Evolutionary conservation across 2,113 vertebrate genomes (phyloP), one percentile per base, ranked within the genome.

Genomic region (Tragelaphus strepsiceros): DNA sequence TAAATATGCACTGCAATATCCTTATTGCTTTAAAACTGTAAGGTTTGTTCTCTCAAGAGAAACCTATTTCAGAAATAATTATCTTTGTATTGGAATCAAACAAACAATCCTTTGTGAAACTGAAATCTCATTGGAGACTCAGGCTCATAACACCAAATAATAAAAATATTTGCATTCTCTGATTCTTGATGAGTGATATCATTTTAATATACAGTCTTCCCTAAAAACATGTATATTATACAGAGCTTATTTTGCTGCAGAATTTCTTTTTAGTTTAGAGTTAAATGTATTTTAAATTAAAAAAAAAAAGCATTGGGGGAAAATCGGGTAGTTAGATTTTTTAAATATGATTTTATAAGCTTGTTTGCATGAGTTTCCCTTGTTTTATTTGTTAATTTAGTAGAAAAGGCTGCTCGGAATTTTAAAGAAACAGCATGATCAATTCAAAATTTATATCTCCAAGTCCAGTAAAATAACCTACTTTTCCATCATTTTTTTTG

Each of bases 401-500:
- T 74, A 82, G 83, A 80, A 89, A 89, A 90, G 53, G 62, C 88
- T 80, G 53, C 49, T 71, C 81, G 16, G 43, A 93, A 97, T 94
- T 96, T 97, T 87, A 67, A 92, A 81, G 93, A 81, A 96, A 92
- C 53, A 92, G 32, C 58, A 28, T 64, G 59, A 92, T 96, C 59
- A 58, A 84, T 93, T 96, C 56, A 94, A 78, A 96, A 97, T 94
- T 92, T 95, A 82, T 24, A 80, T 95, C 74, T 96, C 32, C 96
- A 93, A 19, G 7, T 74, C 86, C 0, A 84, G 61, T 61, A 32
- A 95, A 98, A 56, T 91, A 96, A 96, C 84, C 62, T 92, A 97
- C 96, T 98, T 98, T 98, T 98, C 91, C 39, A 82, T 94, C 84
- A 43, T 97, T 98, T 98, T 94, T 58, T 95, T 98, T 98, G 95